These are phyloP conservation scores for Tyto alba DNA, from an alignment of 2,113 vertebrate species.

Conservation along the genomic window DNA sequence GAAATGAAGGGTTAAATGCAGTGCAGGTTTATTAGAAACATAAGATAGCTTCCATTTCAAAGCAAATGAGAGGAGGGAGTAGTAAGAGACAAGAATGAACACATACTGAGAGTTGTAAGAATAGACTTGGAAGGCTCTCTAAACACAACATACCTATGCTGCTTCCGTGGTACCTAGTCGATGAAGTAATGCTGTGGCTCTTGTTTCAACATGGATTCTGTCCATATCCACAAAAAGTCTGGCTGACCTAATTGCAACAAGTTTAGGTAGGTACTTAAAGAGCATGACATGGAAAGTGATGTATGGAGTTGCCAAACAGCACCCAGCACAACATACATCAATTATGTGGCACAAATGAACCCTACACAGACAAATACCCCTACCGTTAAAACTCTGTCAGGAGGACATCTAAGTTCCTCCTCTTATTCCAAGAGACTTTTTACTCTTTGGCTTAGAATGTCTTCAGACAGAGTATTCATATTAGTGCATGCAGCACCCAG, in stretches of 20 bases:
- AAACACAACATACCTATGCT: neutral
- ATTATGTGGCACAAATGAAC: neutral
- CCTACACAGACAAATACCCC: neutral
- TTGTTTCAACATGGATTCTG: neutral
- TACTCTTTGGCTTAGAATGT: neutral
- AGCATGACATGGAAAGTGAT: neutral
- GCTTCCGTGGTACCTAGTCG: neutral
- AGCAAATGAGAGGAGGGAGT: neutral
- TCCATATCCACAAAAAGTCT: neutral
- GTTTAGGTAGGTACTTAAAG: neutral
- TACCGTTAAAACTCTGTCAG: neutral
- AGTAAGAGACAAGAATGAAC: neutral
- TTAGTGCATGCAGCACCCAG: neutral
- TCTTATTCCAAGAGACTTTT: neutral
- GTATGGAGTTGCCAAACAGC: neutral
- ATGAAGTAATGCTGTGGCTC: neutral
- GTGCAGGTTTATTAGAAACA: neutral
- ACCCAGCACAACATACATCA: neutral
- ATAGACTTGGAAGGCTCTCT: neutral
- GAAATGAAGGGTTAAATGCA: neutral
- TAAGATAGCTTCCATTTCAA: neutral
- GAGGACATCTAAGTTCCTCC: neutral
- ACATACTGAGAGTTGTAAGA: neutral
- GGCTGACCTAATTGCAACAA: neutral
- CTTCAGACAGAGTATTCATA: neutral